Conservation (phyloP, 2,113 vertebrate species). For the Anser brachyrhynchus region DNA sequence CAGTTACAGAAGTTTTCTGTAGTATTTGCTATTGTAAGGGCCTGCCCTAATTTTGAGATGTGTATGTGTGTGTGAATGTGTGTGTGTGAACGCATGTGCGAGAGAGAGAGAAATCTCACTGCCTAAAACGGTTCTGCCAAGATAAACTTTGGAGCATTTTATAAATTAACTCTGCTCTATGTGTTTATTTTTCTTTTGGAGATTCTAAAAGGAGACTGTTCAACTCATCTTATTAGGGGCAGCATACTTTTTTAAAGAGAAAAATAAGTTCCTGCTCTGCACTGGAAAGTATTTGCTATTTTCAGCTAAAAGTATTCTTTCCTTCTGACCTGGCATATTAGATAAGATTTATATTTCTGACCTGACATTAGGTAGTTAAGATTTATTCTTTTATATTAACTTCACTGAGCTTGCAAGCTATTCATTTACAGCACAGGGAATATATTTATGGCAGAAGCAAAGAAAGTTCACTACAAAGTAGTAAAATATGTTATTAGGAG, state of each 20-base stretch:
- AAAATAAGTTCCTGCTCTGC: slow-evolving; percentile 54
- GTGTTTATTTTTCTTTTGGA: slow-evolving; percentile 77
- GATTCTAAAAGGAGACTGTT: slow-evolving; percentile 74
- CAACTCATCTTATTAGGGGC: slow-evolving; percentile 65
- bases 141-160: slow-evolving; percentile 73
- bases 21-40: slow-evolving; percentile 14
- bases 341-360: slow-evolving; percentile 74
- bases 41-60: background rate
- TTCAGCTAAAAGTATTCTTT: slow-evolving; percentile 68
- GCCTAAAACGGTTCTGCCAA: slow-evolving; percentile 69
- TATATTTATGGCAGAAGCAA: slow-evolving; percentile 68
- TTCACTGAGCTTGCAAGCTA: slow-evolving; percentile 61
- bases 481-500: slow-evolving; percentile 64
- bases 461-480: slow-evolving; percentile 60
- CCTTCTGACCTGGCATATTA: slow-evolving; percentile 58
- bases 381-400: slow-evolving; percentile 69
- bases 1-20: background rate
- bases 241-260: slow-evolving; percentile 56
- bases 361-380: slow-evolving; percentile 72
- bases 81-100: background rate
- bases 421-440: slow-evolving; percentile 58
- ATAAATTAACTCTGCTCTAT: slow-evolving; percentile 77
- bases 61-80: background rate
- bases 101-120: slow-evolving; percentile 60
- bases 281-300: slow-evolving; percentile 70